Evolutionary conservation across 2,888 invertebrate genomes (phyloP).

Genomic region (Drosophila cognata): DNA sequence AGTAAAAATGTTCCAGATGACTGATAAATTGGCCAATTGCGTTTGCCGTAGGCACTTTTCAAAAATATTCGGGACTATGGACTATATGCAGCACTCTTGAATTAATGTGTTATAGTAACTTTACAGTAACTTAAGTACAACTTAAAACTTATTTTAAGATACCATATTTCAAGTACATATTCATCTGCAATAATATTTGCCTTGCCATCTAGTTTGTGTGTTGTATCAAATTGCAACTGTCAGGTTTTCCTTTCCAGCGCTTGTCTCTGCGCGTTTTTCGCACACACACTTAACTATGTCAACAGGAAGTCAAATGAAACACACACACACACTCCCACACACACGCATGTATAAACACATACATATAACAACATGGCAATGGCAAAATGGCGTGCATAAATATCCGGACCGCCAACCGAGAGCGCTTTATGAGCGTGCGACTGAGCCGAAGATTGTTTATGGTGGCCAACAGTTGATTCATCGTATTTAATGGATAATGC

Average conservation of each 20-base stretch:
- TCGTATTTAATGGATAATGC: conserved; percentile 77
- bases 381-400: conserved; percentile 77
- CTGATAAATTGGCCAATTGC: conserved; percentile 1
- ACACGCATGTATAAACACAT: conserved; percentile 10
- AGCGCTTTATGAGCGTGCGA: conserved; percentile 67
- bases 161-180: neutral
- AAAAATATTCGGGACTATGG: neutral
- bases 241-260: conserved; percentile 26
- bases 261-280: conserved; percentile 15
- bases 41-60: neutral
- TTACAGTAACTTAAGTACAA: neutral
- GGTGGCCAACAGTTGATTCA: conserved; percentile 77
- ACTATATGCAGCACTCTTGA: neutral
- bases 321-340: conserved; percentile 17
- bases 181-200: conserved; percentile 6
- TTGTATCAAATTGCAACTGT: conserved; percentile 34
- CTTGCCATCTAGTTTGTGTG: conserved; percentile 17
- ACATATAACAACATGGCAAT: conserved; percentile 28
- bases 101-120: neutral
- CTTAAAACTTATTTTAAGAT: neutral
- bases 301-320: conserved; percentile 72
- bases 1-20: conserved; percentile 26
- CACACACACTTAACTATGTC: conserved; percentile 65
- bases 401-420: conserved; percentile 66
- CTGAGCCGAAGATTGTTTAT: conserved; percentile 77